Evolutionary conservation across 2,797 vertebrate species (phyloP).

Genomic region (Argentina silus): DNA sequence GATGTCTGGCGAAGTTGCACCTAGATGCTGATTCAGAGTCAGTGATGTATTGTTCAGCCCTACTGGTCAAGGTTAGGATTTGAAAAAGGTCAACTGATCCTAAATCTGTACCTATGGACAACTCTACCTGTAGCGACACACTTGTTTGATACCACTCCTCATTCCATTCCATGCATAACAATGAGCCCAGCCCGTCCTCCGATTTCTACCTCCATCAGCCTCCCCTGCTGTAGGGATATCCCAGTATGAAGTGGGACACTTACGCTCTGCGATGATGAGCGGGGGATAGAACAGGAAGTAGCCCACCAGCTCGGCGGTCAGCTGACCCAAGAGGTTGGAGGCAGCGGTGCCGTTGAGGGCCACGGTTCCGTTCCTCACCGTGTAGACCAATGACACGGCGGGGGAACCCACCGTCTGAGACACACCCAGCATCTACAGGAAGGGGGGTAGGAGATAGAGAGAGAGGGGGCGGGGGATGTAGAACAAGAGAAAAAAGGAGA

Average conservation of each 20-base stretch:
- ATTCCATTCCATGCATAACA: too few species aligned
- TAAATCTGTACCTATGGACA: not conserved
- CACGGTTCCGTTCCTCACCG: slow-evolving; percentile 87
- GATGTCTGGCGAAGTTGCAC: not conserved
- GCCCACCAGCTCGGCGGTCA: slow-evolving; percentile 95
- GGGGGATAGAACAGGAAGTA: slow-evolving; percentile 98
- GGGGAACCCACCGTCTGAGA: slow-evolving; percentile 83
- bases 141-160: too few species aligned
- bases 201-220: too few species aligned
- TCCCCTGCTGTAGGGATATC: not conserved
- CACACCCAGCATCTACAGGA: slow-evolving; percentile 87
- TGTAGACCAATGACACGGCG: slow-evolving; percentile 90
- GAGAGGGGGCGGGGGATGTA: not conserved
- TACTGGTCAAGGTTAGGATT: not conserved
- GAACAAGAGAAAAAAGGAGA: not conserved
- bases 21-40: not conserved
- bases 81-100: not conserved
- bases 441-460: slow-evolving; percentile 26
- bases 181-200: too few species aligned
- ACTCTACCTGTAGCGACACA: too few species aligned
- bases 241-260: slow-evolving; percentile 61
- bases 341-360: slow-evolving; percentile 90
- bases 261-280: slow-evolving; percentile 94
- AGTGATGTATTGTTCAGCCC: not conserved
- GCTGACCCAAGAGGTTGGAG: slow-evolving; percentile 92